phyloP scores from a whole-genome alignment of 2,888 invertebrate genomes.

The Himalopsyche japonica region DNA sequence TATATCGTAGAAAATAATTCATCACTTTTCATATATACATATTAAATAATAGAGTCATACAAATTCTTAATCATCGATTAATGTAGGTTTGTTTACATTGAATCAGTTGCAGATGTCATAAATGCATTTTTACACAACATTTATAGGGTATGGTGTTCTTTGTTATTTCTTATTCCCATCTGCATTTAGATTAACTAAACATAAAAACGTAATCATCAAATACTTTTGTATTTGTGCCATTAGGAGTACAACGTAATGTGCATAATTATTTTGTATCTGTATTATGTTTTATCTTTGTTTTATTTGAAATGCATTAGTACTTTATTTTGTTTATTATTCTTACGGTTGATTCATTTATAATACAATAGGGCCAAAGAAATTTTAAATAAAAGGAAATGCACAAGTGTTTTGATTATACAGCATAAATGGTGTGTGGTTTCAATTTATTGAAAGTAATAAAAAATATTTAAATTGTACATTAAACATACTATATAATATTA shows the following conservation, averaged over 20 bases:
- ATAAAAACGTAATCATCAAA: background rate
- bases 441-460: background rate
- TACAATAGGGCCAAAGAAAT: slow-evolving; percentile 24
- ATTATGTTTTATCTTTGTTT: slow-evolving; percentile 1
- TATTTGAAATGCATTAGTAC: slow-evolving; percentile 9
- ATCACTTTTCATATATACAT: background rate
- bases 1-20: slow-evolving; percentile 1
- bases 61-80: background rate
- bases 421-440: background rate
- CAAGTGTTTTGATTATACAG: slow-evolving; percentile 4
- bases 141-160: slow-evolving; percentile 26
- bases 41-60: background rate
- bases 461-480: background rate
- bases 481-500: background rate
- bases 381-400: slow-evolving; percentile 4
- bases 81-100: background rate
- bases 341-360: slow-evolving; percentile 6
- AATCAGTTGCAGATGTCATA: slow-evolving; percentile 5
- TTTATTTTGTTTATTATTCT: slow-evolving; percentile 22
- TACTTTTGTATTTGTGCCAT: background rate
- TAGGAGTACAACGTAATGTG: background rate
- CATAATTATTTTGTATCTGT: slow-evolving; percentile 1
- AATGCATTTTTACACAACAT: slow-evolving; percentile 26
- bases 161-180: slow-evolving; percentile 12
- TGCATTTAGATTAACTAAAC: background rate